phyloP scores from a whole-genome alignment of 1,140 invertebrate species.

The silkworm (Bombyx mori) region ASM3026992v2 NC_085123.1:5240001-5240500 shows the following conservation, averaged over 20 bases:
- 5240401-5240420: no score
- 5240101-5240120: slow-evolving; percentile 28
- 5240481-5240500: no score
- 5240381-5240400: no score
- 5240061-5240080: slow-evolving; percentile 28
- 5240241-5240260: neutral
- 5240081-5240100: slow-evolving; percentile 30
- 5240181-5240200: neutral
- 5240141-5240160: slow-evolving; percentile 31
- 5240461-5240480: no score
- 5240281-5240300: no score
- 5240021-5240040: slow-evolving; percentile 37
- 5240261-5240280: neutral
- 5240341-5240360: no score
- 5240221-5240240: no score
- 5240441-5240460: no score
- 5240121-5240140: slow-evolving; percentile 22
- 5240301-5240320: no score
- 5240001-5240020: slow-evolving; percentile 26
- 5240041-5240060: slow-evolving; percentile 32
- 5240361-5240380: no score
- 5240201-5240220: neutral
- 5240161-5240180: slow-evolving; percentile 22
- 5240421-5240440: no score
- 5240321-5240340: no score